A percentile compares a stretch with the other conserved stretches of the same genome.
Conservation (phyloP, 2,888 invertebrate species). For the Drosophila paranaensis region DNA sequence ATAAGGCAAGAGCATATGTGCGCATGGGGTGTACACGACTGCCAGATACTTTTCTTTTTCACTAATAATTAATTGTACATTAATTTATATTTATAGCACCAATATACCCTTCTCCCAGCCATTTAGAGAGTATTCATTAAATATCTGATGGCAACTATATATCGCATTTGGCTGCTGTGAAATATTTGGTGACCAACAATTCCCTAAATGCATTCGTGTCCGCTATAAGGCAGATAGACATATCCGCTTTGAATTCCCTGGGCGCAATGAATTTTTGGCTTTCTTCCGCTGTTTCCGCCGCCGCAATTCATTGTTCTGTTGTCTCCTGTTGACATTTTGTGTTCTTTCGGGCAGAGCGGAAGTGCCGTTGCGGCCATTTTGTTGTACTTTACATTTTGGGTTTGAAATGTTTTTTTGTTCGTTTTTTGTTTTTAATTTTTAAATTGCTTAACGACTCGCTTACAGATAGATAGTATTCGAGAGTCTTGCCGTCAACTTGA, state of each 20-base stretch:
- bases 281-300: constrained; percentile 5
- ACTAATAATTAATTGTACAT: too few relatives aligned
- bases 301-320: constrained; percentile 4
- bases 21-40: not conserved
- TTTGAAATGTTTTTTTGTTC: not conserved
- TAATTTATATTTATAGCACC: too few relatives aligned
- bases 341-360: not conserved
- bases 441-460: constrained; percentile 1
- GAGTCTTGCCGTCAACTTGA: not conserved
- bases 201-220: constrained; percentile 7
- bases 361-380: constrained; percentile 14
- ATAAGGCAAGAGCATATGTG: not conserved
- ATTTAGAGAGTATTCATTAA: not conserved
- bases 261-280: constrained; percentile 5
- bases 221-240: constrained; percentile 15
- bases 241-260: constrained; percentile 5
- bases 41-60: not conserved
- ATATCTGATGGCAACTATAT: not conserved
- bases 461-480: not conserved
- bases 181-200: constrained; percentile 2
- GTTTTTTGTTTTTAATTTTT: not conserved
- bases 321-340: constrained; percentile 6
- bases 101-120: not conserved
- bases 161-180: not conserved
- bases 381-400: not conserved